Evolutionary conservation across 2,888 invertebrate genomes (phyloP).

Genomic region (Volucella inanis): DNA sequence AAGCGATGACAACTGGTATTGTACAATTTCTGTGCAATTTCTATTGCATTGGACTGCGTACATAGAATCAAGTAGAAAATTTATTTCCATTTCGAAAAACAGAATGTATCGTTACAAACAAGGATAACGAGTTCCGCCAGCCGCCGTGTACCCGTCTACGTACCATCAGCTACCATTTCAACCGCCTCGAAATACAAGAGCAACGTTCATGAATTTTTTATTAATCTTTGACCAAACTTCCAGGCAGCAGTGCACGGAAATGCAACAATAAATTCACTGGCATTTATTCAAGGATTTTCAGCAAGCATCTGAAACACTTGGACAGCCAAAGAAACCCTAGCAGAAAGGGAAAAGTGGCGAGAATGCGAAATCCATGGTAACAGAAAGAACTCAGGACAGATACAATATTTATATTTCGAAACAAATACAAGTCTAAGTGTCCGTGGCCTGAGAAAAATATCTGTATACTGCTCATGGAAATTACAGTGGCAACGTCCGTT

Average conservation of each 20-base stretch:
- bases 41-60: not conserved
- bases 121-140: slow-evolving; percentile 33
- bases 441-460: slow-evolving; percentile 19
- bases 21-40: too few relatives aligned
- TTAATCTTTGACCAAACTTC: slow-evolving; percentile 67
- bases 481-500: slow-evolving; percentile 56
- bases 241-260: not conserved
- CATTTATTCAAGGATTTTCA: slow-evolving; percentile 67
- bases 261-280: slow-evolving; percentile 63
- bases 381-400: slow-evolving; percentile 42
- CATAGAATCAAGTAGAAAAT: not conserved
- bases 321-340: slow-evolving; percentile 9
- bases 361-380: not conserved
- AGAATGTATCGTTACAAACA: slow-evolving; percentile 17
- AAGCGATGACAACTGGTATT: too few relatives aligned
- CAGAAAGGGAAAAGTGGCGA: slow-evolving; percentile 9
- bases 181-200: slow-evolving; percentile 25
- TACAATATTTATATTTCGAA: slow-evolving; percentile 58
- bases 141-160: too few relatives aligned
- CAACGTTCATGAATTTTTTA: slow-evolving; percentile 71
- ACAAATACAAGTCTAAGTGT: slow-evolving; percentile 69
- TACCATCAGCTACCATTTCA: not conserved
- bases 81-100: slow-evolving; percentile 1
- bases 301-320: slow-evolving; percentile 8
- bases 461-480: slow-evolving; percentile 13